Percentiles rank a stretch among this genome's conserved stretches.
Conservation (phyloP, 23 tunicate genomes). For the Styela plicata region DNA sequence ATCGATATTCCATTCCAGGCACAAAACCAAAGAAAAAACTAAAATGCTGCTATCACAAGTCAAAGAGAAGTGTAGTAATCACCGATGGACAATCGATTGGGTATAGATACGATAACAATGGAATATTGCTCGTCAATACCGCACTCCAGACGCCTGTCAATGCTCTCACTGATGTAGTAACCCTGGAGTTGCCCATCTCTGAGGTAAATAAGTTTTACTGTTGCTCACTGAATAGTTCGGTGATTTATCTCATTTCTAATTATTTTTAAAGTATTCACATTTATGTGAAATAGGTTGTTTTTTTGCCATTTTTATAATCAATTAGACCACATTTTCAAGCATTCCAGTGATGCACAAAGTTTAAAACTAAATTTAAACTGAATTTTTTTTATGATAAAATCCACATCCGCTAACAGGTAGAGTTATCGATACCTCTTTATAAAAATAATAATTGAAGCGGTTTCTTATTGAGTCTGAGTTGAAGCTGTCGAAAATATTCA, state of each 20-base stretch:
- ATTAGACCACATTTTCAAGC: background rate
- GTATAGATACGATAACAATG: constrained; percentile 13
- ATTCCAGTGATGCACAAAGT: background rate
- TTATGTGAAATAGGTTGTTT: background rate
- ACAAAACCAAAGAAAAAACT: background rate
- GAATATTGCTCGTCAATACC: background rate
- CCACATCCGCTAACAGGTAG: too few species aligned
- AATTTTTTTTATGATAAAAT: too few species aligned
- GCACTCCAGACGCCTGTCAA: constrained; percentile 4
- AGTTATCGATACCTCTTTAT: too few species aligned
- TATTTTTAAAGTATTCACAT: background rate
- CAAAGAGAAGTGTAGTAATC: background rate
- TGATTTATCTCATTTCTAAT: background rate
- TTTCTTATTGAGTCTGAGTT: too few species aligned
- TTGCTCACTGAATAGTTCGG: background rate
- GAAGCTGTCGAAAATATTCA: too few species aligned
- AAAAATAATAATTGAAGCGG: too few species aligned
- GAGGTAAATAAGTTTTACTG: constrained; percentile 1
- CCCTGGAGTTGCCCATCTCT: constrained; percentile 9
- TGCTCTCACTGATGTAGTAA: background rate
- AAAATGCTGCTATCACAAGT: background rate
- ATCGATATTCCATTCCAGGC: too few species aligned
- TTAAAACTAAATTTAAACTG: background rate
- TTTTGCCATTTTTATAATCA: background rate
- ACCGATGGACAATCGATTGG: constrained; percentile 17